A percentile compares a stretch with the other conserved stretches of the same genome.
phyloP scores from a whole-genome alignment of 2,113 vertebrate species.

The Aphyosemion australe region DNA sequence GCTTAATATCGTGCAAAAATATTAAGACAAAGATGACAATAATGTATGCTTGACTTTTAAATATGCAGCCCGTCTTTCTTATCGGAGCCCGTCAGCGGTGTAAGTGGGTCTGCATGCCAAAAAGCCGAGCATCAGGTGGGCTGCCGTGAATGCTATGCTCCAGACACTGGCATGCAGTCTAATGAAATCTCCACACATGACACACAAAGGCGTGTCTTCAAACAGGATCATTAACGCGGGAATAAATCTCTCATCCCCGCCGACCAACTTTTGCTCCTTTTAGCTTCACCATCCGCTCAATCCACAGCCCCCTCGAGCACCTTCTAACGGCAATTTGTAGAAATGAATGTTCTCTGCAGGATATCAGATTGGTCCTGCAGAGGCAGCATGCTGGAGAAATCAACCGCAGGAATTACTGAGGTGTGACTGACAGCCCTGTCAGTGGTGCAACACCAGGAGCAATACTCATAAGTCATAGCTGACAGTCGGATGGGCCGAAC shows the following conservation, averaged over 20 bases:
- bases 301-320: not conserved
- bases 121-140: constrained; percentile 15
- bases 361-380: constrained; percentile 15
- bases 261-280: constrained; percentile 11
- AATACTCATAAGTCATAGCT: constrained; percentile 49
- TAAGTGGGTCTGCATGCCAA: constrained; percentile 10
- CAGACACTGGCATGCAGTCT: constrained; percentile 10
- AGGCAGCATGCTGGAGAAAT: constrained; percentile 33
- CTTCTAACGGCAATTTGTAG: constrained; percentile 33
- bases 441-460: constrained; percentile 33
- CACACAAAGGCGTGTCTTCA: constrained; percentile 4
- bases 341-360: constrained; percentile 38
- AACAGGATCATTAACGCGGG: constrained; percentile 14
- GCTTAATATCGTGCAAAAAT: constrained; percentile 16
- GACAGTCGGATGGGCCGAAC: constrained; percentile 35
- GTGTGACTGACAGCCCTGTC: constrained; percentile 56
- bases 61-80: constrained; percentile 23
- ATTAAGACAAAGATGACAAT: not conserved
- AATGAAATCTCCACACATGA: constrained; percentile 46
- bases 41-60: not conserved
- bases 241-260: constrained; percentile 22
- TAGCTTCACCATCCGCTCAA: constrained; percentile 2
- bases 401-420: constrained; percentile 30
- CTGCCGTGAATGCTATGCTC: constrained; percentile 4
- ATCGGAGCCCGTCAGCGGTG: constrained; percentile 7